A percentile compares a stretch with the other conserved stretches of the same genome.
Evolutionary conservation across 2,888 invertebrate species (phyloP).

Genomic region (Saturnia pavonia): DNA sequence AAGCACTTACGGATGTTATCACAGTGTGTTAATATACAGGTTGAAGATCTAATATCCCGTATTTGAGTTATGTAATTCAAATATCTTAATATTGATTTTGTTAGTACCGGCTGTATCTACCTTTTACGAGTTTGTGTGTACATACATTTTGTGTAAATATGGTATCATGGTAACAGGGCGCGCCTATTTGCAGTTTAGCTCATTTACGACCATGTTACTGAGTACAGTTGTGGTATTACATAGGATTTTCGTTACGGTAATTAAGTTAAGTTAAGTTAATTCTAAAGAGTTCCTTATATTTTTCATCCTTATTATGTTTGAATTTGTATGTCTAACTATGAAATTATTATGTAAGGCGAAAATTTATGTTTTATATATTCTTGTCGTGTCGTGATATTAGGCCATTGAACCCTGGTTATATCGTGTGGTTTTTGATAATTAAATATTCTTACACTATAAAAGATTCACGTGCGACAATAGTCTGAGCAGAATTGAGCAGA

Average conservation of each 20-base stretch:
- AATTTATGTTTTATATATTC: constrained; percentile 33
- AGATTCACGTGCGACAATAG: constrained; percentile 60
- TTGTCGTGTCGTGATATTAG: constrained; percentile 32
- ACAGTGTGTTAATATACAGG: constrained; percentile 39
- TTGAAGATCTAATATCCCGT: constrained; percentile 57
- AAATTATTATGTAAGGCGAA: constrained; percentile 35
- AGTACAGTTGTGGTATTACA: constrained; percentile 56
- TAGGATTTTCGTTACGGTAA: constrained; percentile 51
- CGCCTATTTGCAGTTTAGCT: constrained; percentile 60
- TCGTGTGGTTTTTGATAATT: constrained; percentile 46
- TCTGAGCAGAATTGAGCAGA: constrained; percentile 47
- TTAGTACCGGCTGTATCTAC: constrained; percentile 46
- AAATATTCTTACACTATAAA: constrained; percentile 58
- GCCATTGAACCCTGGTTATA: constrained; percentile 50
- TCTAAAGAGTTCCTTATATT: constrained; percentile 37
- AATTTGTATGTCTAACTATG: constrained; percentile 18
- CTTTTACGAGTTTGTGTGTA: constrained; percentile 45
- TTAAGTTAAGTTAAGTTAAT: constrained; percentile 40
- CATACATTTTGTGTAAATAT: constrained; percentile 47
- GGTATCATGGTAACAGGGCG: constrained; percentile 58
- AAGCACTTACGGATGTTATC: constrained; percentile 52
- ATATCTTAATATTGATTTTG: constrained; percentile 56
- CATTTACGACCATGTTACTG: constrained; percentile 58
- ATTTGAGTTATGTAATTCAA: constrained; percentile 69
- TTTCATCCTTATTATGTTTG: constrained; percentile 22